Evolutionary conservation across 2,113 vertebrate species (phyloP).

Genomic region (Caretta caretta): DNA sequence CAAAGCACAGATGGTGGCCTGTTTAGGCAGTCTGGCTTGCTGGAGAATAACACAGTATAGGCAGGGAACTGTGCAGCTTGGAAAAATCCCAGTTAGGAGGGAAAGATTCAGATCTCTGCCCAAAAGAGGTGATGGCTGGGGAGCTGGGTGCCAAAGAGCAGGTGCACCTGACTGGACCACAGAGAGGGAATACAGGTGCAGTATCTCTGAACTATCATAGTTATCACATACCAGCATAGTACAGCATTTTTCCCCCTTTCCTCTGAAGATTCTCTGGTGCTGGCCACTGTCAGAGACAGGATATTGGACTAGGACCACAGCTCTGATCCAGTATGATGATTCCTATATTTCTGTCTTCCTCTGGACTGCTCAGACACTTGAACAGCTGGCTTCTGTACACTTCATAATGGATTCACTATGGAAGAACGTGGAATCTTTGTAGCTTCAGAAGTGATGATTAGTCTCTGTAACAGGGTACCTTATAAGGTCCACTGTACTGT

Average conservation of each 20-base stretch:
- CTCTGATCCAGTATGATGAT: not conserved
- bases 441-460: not conserved
- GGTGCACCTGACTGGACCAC: too few species aligned
- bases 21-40: too few species aligned
- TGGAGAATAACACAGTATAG: too few species aligned
- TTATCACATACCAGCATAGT: not conserved
- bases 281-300: not conserved
- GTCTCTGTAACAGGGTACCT: too few species aligned
- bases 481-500: not conserved
- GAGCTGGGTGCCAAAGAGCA: too few species aligned
- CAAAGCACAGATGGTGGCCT: too few species aligned
- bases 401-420: not conserved
- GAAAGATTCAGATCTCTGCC: too few species aligned
- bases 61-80: too few species aligned
- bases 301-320: not conserved
- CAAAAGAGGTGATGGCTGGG: too few species aligned
- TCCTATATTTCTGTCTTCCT: not conserved
- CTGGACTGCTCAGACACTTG: not conserved
- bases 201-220: too few species aligned
- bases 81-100: too few species aligned
- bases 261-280: not conserved
- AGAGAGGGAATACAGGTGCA: too few species aligned
- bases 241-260: not conserved
- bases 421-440: not conserved
- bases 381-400: not conserved